Conservation (phyloP, 2,113 vertebrate species). For the Ciconia maguari region DNA sequence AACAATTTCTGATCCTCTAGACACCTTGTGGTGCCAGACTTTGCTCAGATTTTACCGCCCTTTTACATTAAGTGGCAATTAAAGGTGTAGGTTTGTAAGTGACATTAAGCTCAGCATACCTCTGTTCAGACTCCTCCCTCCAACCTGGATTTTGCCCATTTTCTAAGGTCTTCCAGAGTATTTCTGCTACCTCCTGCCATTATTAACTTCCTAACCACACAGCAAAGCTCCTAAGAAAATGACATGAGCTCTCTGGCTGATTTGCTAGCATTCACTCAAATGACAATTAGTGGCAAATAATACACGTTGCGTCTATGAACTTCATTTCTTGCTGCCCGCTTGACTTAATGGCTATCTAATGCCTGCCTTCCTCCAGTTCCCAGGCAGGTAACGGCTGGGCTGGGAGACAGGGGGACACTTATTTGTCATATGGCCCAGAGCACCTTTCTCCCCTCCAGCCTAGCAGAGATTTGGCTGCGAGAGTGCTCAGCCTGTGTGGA, state of each 20-base stretch:
- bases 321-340: background rate
- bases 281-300: background rate
- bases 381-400: background rate
- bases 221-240: background rate
- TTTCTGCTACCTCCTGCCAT: background rate
- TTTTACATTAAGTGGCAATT: background rate
- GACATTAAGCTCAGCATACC: background rate
- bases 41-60: background rate
- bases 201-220: background rate
- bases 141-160: background rate
- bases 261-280: background rate
- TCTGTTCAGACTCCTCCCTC: background rate
- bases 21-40: background rate
- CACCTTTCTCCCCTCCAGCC: background rate
- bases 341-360: background rate
- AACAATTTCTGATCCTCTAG: background rate
- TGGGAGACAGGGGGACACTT: background rate
- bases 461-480: fast-evolving
- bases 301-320: background rate
- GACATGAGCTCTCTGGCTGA: background rate
- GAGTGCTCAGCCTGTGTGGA: background rate
- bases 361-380: background rate
- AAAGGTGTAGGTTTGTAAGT: background rate
- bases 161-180: background rate
- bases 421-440: background rate